Evolutionary conservation across 2,797 vertebrate genomes (phyloP).

Genomic region (Gadopsis bispinosus): DNA sequence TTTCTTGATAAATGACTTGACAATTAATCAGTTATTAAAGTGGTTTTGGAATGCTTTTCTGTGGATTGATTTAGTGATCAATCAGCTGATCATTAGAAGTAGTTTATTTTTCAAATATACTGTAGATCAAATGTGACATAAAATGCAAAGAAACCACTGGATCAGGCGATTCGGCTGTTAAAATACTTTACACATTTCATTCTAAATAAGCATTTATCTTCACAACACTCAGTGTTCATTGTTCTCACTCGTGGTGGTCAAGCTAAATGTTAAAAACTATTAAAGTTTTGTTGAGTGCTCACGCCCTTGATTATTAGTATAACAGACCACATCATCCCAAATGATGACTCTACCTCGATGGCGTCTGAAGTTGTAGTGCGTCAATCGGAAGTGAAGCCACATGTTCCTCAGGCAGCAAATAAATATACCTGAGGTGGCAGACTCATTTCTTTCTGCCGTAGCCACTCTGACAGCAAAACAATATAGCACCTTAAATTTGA

Average conservation of each 20-base stretch:
- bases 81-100: too few species aligned
- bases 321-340: conserved; percentile 9
- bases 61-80: too few species aligned
- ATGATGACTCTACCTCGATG: conserved; percentile 12
- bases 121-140: neutral
- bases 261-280: conserved; percentile 1
- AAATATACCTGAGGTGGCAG: conserved; percentile 61
- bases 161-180: neutral
- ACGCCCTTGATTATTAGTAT: neutral
- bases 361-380: conserved; percentile 19
- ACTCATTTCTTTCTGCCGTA: conserved; percentile 54
- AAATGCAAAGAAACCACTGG: neutral
- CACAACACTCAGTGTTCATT: neutral
- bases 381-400: conserved; percentile 41
- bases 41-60: too few species aligned
- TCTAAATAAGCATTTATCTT: neutral
- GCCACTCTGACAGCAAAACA: conserved; percentile 68
- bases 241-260: neutral
- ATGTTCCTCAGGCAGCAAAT: conserved; percentile 51
- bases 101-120: neutral
- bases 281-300: neutral
- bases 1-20: neutral
- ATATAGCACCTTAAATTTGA: conserved; percentile 71
- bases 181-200: neutral
- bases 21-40: too few species aligned